A percentile compares a stretch with the other conserved stretches of the same genome.
Evolutionary conservation across 2,888 invertebrate species (phyloP).

Genomic region (Bhutanitis thaidina): DNA sequence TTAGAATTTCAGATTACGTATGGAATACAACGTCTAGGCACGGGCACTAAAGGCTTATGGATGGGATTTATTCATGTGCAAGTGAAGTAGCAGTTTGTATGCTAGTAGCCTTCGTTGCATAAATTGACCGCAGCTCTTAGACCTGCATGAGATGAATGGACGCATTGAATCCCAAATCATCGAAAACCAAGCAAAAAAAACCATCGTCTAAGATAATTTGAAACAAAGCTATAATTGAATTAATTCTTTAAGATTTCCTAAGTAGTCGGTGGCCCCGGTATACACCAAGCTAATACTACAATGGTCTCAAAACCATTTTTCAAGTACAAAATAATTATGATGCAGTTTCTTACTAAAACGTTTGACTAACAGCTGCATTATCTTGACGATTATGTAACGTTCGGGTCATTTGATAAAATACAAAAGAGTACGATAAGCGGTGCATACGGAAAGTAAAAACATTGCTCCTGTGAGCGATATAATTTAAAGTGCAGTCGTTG

Average conservation of each 20-base stretch:
- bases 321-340: background rate
- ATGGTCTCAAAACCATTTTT: background rate
- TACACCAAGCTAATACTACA: too few relatives aligned
- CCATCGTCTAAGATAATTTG: too few relatives aligned
- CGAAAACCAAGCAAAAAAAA: too few relatives aligned
- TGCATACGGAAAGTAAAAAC: slow-evolving; percentile 56
- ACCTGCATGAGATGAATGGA: slow-evolving; percentile 1
- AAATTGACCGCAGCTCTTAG: slow-evolving; percentile 3
- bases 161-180: background rate
- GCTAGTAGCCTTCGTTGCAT: slow-evolving; percentile 4
- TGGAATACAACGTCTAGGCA: background rate
- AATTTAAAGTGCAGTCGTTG: slow-evolving; percentile 30
- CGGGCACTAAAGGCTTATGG: background rate
- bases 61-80: background rate
- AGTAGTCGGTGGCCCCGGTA: too few relatives aligned
- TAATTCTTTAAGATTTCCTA: too few relatives aligned
- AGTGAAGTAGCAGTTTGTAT: slow-evolving; percentile 16
- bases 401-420: slow-evolving; percentile 67
- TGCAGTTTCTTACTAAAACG: background rate
- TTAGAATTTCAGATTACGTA: background rate
- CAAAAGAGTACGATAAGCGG: slow-evolving; percentile 47
- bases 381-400: slow-evolving; percentile 35
- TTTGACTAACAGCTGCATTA: slow-evolving; percentile 30
- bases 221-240: too few relatives aligned
- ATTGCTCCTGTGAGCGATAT: slow-evolving; percentile 41